phyloP scores from a whole-genome alignment of 37 sponge, comb jelly and placozoan species.

The Haliclona indistincta region DNA sequence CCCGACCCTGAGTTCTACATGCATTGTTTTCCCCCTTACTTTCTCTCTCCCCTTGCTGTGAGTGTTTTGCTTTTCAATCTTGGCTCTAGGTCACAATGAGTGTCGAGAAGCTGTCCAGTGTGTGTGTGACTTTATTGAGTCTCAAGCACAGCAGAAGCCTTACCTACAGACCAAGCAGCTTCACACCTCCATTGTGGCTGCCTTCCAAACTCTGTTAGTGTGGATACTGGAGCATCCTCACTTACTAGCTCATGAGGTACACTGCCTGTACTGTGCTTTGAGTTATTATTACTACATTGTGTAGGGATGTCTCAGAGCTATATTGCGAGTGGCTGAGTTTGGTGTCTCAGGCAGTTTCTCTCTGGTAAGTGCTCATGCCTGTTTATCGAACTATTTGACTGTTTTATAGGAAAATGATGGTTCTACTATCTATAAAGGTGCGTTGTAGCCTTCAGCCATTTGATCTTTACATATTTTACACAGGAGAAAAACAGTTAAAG shows the following conservation, averaged over 20 bases:
- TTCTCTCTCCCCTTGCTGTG: neutral
- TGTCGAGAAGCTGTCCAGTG: constrained; percentile 35
- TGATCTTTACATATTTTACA: neutral
- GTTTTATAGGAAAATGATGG: constrained; percentile 17
- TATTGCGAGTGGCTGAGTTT: constrained; percentile 78
- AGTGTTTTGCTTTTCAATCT: neutral
- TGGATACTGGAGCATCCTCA: constrained; percentile 65
- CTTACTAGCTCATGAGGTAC: constrained; percentile 69
- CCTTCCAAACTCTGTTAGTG: constrained; percentile 63
- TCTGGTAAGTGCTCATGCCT: constrained; percentile 27
- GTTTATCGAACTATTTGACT: neutral
- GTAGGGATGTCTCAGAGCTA: constrained; percentile 44
- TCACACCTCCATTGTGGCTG: constrained; percentile 88
- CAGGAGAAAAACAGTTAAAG: constrained; percentile 70
- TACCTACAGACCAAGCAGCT: constrained; percentile 63
- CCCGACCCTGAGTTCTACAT: neutral
- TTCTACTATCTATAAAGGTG: constrained; percentile 30
- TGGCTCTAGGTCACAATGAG: constrained; percentile 44
- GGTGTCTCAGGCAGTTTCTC: constrained; percentile 79
- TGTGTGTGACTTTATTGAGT: constrained; percentile 77
- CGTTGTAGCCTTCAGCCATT: neutral
- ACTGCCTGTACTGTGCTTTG: neutral
- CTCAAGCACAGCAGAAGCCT: constrained; percentile 45
- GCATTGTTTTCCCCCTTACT: neutral
- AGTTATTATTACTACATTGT: neutral